These are phyloP conservation scores for Agonum fuliginosum DNA, from an alignment of 2,888 invertebrate species.

Conservation along the genomic window DNA sequence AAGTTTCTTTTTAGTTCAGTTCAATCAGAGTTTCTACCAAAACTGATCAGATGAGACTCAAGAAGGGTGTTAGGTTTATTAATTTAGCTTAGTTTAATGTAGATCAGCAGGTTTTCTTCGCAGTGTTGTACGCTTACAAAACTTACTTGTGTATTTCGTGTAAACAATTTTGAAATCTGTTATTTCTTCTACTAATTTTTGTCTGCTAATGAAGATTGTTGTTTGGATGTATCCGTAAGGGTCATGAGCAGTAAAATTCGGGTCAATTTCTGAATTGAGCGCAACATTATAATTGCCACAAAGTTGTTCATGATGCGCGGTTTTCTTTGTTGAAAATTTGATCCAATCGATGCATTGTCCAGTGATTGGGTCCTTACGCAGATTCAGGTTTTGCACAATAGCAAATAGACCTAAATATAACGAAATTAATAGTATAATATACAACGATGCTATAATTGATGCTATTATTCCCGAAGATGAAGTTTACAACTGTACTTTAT, in stretches of 20 bases:
- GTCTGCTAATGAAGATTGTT: conserved; percentile 70
- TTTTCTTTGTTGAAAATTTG: conserved; percentile 69
- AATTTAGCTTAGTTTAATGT: too few species aligned
- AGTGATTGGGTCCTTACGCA: conserved; percentile 69
- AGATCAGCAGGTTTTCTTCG: too few species aligned
- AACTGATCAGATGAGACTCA: too few species aligned
- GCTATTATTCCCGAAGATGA: too few species aligned
- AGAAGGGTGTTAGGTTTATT: too few species aligned
- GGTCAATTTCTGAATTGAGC: background rate
- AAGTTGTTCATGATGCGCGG: conserved; percentile 66
- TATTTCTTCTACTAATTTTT: conserved; percentile 64
- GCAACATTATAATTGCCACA: conserved; percentile 70
- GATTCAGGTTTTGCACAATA: conserved; percentile 74
- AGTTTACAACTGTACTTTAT: too few species aligned
- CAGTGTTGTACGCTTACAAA: too few species aligned
- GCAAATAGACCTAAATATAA: conserved; percentile 71
- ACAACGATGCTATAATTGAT: too few species aligned
- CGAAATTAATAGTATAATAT: too few species aligned
- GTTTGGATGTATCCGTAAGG: conserved; percentile 70
- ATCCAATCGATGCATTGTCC: conserved; percentile 74
- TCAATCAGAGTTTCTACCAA: too few species aligned
- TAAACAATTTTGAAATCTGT: conserved; percentile 72
- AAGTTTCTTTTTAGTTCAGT: too few species aligned
- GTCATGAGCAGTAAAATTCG: conserved; percentile 63
- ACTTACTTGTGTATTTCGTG: conserved; percentile 72